Percentiles rank a stretch among this genome's conserved stretches.
phyloP scores from a whole-genome alignment of 2,797 vertebrate species.

The Melanotaenia parkinsoni region DNA sequence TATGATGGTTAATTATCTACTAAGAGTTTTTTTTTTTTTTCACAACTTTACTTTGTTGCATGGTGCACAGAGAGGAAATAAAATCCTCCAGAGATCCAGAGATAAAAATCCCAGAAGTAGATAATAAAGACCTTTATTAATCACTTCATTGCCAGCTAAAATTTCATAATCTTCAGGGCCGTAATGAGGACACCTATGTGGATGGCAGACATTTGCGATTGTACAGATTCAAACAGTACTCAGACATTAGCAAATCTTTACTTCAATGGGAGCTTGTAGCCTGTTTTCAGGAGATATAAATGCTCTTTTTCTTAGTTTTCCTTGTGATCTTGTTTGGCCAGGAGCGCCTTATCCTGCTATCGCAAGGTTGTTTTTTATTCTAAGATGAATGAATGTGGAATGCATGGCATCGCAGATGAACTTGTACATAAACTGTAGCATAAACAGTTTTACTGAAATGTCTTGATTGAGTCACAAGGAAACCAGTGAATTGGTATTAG shows the following conservation, averaged over 20 bases:
- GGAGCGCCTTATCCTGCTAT: background rate
- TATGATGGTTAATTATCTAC: background rate
- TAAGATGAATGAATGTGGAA: background rate
- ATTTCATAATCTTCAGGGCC: background rate
- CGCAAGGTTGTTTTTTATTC: background rate
- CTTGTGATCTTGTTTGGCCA: background rate
- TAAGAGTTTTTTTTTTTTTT: background rate
- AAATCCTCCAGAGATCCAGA: background rate
- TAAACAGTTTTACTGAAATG: background rate
- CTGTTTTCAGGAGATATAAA: background rate
- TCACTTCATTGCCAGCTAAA: background rate
- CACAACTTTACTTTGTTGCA: background rate
- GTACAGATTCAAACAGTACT: no score
- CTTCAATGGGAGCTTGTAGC: background rate
- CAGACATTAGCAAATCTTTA: background rate
- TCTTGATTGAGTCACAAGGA: background rate
- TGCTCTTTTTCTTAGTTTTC: background rate
- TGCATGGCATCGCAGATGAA: background rate
- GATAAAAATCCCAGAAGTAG: background rate
- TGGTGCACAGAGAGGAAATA: background rate
- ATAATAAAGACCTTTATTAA: background rate
- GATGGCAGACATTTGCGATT: no score
- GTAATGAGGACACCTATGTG: background rate
- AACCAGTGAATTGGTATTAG: constrained; percentile 1
- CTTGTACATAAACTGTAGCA: background rate